Conservation (phyloP, 2,113 vertebrate species). For the Mustela nigripes region DNA sequence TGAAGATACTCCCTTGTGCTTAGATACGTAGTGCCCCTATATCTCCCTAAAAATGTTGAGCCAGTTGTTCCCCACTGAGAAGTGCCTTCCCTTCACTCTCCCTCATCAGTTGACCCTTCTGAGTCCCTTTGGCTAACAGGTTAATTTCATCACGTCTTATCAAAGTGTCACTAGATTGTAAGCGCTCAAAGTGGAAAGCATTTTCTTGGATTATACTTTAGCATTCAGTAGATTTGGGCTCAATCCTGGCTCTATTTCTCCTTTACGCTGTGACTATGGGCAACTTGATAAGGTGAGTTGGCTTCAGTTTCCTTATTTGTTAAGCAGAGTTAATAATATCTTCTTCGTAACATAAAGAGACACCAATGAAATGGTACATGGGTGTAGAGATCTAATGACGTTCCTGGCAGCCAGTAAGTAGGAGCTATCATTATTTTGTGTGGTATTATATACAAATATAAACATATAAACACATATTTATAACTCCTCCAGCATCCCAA, state of each 20-base stretch:
- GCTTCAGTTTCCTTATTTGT: slow-evolving; percentile 40
- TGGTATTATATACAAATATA: neutral
- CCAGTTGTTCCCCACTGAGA: neutral
- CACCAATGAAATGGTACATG: neutral
- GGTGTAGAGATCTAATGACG: neutral
- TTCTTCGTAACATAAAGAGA: neutral
- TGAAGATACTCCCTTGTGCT: neutral
- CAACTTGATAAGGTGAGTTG: neutral
- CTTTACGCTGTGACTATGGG: neutral
- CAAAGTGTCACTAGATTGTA: neutral
- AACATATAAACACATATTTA: neutral
- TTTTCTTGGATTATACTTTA: neutral
- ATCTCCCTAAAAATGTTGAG: neutral
- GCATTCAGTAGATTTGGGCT: neutral
- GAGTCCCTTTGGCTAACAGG: neutral
- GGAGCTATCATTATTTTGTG: neutral
- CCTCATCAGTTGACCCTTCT: neutral
- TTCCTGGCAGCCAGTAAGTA: neutral
- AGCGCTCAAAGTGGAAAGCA: neutral
- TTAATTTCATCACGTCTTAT: neutral
- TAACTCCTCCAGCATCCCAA: neutral
- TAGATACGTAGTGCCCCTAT: no score
- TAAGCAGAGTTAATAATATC: neutral
- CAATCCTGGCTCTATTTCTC: neutral
- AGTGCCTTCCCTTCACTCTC: neutral